These are phyloP conservation scores for Enteromius thamalakanensis DNA, from an alignment of 2,797 vertebrate species.

Conservation along the genomic window DNA sequence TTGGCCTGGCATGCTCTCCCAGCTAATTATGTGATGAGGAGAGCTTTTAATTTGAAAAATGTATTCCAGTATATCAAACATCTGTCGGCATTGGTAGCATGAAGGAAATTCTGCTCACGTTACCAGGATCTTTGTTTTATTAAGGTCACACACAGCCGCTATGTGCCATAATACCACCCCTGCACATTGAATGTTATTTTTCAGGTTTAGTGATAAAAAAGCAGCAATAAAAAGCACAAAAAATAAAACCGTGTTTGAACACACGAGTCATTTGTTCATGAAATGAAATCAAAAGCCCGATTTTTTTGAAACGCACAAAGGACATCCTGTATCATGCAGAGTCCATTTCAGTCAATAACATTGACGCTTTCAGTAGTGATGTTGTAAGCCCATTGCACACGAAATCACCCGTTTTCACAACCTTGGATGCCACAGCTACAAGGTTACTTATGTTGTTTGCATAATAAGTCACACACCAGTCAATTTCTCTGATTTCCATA, in stretches of 20 bases:
- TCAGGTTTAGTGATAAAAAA: neutral
- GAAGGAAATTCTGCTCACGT: neutral
- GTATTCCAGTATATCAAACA: conserved; percentile 39
- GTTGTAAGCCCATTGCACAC: neutral
- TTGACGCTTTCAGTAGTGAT: neutral
- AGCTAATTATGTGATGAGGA: conserved; percentile 35
- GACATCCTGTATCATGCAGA: neutral
- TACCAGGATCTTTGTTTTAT: conserved; percentile 36
- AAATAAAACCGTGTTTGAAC: neutral
- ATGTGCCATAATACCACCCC: conserved; percentile 1
- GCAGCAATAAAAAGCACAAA: neutral
- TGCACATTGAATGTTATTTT: neutral
- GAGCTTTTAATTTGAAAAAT: conserved; percentile 43
- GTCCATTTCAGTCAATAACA: neutral
- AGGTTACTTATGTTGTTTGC: conserved; percentile 39
- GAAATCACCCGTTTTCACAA: neutral
- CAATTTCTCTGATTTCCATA: conserved; percentile 39
- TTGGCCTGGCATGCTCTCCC: conserved; percentile 22
- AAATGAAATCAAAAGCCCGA: neutral
- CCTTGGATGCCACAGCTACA: neutral
- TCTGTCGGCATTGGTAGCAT: conserved; percentile 24
- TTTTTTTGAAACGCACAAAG: neutral
- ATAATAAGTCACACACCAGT: conserved; percentile 39
- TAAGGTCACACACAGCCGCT: neutral
- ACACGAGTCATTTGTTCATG: neutral